phyloP scores from a whole-genome alignment of 2,113 vertebrate species.

The Gambusia holbrooki region DNA sequence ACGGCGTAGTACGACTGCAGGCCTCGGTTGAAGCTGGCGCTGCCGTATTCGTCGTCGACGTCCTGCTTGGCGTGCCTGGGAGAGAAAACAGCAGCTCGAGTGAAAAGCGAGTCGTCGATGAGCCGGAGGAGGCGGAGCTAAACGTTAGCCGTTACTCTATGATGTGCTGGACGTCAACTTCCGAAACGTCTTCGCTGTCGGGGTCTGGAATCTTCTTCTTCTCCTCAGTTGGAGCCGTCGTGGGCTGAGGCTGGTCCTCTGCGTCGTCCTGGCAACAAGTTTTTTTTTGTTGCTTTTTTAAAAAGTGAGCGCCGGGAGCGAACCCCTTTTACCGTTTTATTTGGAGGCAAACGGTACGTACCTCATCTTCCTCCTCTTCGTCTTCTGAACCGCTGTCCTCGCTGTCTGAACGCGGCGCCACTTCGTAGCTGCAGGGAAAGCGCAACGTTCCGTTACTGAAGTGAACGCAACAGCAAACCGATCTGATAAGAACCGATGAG shows the following conservation, averaged over 20 bases:
- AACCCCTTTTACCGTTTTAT: background rate
- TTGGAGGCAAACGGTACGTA: background rate
- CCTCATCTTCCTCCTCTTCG: slow-evolving; percentile 92
- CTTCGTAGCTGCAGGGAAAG: slow-evolving; percentile 85
- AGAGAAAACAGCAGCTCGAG: background rate
- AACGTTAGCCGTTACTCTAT: slow-evolving; percentile 85
- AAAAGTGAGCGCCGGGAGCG: background rate
- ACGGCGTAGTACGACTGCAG: slow-evolving; percentile 96
- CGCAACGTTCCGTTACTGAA: background rate
- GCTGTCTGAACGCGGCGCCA: slow-evolving; percentile 94
- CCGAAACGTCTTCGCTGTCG: slow-evolving; percentile 90
- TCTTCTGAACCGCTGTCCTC: slow-evolving; percentile 92
- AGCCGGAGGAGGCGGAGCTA: background rate
- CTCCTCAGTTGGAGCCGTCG: slow-evolving; percentile 81
- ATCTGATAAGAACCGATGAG: too few relatives aligned
- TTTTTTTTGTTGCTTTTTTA: too few relatives aligned
- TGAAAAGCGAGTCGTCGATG: background rate
- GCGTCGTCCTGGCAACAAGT: slow-evolving; percentile 83
- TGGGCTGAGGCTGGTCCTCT: slow-evolving; percentile 80
- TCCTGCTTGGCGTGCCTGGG: slow-evolving; percentile 92
- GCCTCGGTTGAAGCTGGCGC: slow-evolving; percentile 82
- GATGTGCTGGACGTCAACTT: slow-evolving; percentile 89
- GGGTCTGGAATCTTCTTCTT: slow-evolving; percentile 95
- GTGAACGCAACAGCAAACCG: background rate
- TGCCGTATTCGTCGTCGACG: slow-evolving; percentile 93